Percentiles rank a stretch among this genome's conserved stretches.
Conservation (phyloP, 2,888 invertebrate species). For the Strigamia maritima region DNA sequence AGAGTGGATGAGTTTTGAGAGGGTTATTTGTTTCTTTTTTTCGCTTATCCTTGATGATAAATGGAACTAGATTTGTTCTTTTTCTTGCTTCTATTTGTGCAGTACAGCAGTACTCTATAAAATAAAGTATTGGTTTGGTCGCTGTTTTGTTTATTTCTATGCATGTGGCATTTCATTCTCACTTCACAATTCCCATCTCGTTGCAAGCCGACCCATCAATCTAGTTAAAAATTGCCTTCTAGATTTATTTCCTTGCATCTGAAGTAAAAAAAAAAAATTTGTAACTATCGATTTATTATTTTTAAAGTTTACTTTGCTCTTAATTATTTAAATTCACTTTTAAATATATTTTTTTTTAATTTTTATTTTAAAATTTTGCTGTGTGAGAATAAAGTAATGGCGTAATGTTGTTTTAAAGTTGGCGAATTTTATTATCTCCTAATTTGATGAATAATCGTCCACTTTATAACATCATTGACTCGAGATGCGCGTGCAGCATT, state of each 20-base stretch:
- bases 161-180: conserved; percentile 25
- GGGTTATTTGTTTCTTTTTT: not conserved
- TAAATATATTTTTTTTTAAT: too few species aligned
- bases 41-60: not conserved
- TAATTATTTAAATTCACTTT: too few species aligned
- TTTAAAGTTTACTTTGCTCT: not conserved
- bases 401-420: not conserved
- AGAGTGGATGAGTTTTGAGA: conserved; percentile 11
- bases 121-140: not conserved
- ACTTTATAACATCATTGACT: conserved; percentile 3
- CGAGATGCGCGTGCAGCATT: not conserved
- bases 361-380: not conserved
- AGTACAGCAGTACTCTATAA: not conserved
- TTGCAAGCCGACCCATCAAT: conserved; percentile 18
- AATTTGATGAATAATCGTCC: conserved; percentile 19
- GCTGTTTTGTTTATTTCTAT: conserved; percentile 13
- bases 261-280: not conserved
- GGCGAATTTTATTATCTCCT: not conserved
- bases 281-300: not conserved
- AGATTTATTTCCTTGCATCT: not conserved
- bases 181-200: conserved; percentile 21
- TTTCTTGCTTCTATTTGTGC: not conserved
- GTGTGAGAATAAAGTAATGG: too few species aligned
- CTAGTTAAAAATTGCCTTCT: conserved; percentile 34
- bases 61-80: not conserved